phyloP scores from a whole-genome alignment of 2,888 invertebrate genomes.

The Shargacucullia verbasci region DNA sequence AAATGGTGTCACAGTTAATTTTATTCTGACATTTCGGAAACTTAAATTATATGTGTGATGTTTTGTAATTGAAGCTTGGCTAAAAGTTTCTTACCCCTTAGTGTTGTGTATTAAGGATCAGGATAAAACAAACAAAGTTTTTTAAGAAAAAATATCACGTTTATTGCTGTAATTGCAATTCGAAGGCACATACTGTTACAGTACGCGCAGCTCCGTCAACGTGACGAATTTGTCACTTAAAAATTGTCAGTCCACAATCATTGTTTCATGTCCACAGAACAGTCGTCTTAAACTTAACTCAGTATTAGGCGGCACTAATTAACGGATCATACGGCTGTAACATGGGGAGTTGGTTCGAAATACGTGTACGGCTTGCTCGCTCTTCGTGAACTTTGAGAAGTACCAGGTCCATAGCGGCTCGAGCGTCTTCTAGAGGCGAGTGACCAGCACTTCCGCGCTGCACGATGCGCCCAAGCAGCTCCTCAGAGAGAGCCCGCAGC shows the following conservation, averaged over 20 bases:
- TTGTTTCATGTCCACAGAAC: conserved; percentile 76
- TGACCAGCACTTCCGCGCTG: conserved; percentile 93
- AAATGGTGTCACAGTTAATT: conserved; percentile 50
- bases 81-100: conserved; percentile 18
- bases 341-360: conserved; percentile 69
- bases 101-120: conserved; percentile 37
- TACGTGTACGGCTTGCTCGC: conserved; percentile 67
- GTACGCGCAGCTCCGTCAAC: conserved; percentile 87
- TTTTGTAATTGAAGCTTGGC: conserved; percentile 13
- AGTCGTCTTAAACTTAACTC: conserved; percentile 72
- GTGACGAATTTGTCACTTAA: conserved; percentile 79
- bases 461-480: conserved; percentile 93
- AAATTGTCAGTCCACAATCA: conserved; percentile 72
- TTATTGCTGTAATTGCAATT: conserved; percentile 86
- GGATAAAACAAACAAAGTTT: conserved; percentile 62
- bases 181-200: conserved; percentile 85
- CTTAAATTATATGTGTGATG: conserved; percentile 7
- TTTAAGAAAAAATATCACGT: conserved; percentile 84
- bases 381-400: conserved; percentile 91
- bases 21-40: conserved; percentile 35
- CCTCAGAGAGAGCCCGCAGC: conserved; percentile 93
- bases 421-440: conserved; percentile 97
- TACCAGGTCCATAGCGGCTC: conserved; percentile 96
- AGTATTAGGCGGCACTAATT: conserved; percentile 81
- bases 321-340: conserved; percentile 84